phyloP scores from a whole-genome alignment of 2,113 vertebrate species.

The Melanerpes formicivorus region DNA sequence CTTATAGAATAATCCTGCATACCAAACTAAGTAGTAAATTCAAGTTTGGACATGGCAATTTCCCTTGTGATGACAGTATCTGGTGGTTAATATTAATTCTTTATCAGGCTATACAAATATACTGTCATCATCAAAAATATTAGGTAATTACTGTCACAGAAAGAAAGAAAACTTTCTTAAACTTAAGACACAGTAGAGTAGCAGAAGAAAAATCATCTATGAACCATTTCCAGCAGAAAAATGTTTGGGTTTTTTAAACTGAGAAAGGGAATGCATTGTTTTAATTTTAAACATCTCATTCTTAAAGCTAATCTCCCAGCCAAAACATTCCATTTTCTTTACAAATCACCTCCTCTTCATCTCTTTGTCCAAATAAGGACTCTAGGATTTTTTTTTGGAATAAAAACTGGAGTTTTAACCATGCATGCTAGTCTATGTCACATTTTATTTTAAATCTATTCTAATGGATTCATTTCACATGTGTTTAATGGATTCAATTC shows the following conservation, averaged over 20 bases:
- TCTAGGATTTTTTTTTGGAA: not conserved
- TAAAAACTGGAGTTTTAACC: not conserved
- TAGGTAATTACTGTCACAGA: not conserved
- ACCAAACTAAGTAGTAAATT: conserved; percentile 66
- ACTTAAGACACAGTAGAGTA: not conserved
- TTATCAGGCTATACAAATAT: conserved; percentile 24
- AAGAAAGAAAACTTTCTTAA: not conserved
- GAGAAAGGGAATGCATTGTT: not conserved
- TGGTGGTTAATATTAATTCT: conserved; percentile 49
- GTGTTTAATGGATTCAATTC: not conserved
- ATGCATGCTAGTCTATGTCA: not conserved
- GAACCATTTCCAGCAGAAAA: not conserved
- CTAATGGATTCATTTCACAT: not conserved
- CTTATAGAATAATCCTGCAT: conserved; percentile 56
- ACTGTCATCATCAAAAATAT: not conserved
- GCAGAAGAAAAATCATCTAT: not conserved
- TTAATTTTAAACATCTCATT: not conserved
- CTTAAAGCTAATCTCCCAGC: not conserved
- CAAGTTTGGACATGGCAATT: conserved; percentile 54
- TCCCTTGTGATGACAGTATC: conserved; percentile 52
- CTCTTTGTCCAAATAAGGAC: not conserved
- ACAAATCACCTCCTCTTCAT: not conserved
- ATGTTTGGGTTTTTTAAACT: not conserved
- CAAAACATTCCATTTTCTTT: not conserved
- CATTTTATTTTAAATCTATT: not conserved